Evolutionary conservation across 2,797 vertebrate genomes (phyloP).

Genomic region (Myotis myotis): DNA sequence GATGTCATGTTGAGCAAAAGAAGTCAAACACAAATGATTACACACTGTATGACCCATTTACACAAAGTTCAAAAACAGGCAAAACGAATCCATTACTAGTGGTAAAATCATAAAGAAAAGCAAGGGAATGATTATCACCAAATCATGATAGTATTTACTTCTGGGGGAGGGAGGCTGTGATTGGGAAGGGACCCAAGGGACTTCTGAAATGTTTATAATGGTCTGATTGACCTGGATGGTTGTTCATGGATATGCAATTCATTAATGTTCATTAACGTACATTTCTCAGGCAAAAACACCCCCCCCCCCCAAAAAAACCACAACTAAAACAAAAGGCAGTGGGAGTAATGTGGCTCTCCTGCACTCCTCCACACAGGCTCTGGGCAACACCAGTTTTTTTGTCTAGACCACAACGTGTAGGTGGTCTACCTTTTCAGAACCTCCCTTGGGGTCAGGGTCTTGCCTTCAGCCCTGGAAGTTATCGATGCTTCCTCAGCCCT

Average conservation of each 20-base stretch:
- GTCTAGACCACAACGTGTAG: background rate
- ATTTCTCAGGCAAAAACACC: background rate
- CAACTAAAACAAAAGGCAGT: background rate
- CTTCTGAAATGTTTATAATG: background rate
- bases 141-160: background rate
- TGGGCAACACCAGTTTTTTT: background rate
- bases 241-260: slow-evolving; percentile 10
- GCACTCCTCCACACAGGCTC: background rate
- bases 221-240: background rate
- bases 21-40: slow-evolving; percentile 1
- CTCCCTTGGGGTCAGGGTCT: background rate
- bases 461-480: background rate
- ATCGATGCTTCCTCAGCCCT: background rate
- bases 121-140: background rate
- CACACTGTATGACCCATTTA: background rate
- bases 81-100: background rate
- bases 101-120: slow-evolving; percentile 42
- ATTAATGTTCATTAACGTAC: background rate
- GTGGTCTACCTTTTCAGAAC: background rate
- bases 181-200: background rate
- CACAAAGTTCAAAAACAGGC: background rate
- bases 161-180: background rate
- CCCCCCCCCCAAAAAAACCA: background rate
- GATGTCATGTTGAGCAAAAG: background rate
- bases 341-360: background rate